Evolutionary conservation across 2,113 vertebrate genomes (phyloP).

Genomic region (Stictonetta naevosa): DNA sequence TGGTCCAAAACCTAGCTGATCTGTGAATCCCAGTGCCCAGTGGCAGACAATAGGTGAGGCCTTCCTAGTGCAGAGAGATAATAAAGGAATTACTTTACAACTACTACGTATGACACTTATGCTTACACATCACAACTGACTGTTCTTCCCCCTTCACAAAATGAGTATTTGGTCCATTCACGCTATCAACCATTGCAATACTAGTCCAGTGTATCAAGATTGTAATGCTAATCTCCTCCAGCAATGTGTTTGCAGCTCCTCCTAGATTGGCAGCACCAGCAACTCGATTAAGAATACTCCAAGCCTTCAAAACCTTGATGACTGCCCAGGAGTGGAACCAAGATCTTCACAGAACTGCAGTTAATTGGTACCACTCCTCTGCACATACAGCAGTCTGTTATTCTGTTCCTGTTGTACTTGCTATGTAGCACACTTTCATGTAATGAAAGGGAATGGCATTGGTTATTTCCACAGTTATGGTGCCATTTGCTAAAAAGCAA

Average conservation of each 20-base stretch:
- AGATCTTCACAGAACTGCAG: neutral
- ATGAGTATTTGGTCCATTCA: neutral
- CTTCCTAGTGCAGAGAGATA: neutral
- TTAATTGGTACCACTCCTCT: neutral
- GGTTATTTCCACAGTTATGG: neutral
- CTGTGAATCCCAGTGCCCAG: neutral
- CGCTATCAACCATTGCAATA: neutral
- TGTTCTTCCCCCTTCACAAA: neutral
- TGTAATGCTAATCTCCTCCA: neutral
- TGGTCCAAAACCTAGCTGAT: neutral
- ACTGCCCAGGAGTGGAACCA: neutral
- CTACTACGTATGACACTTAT: neutral
- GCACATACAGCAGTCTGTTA: neutral
- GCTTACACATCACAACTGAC: neutral
- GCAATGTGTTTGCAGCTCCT: neutral
- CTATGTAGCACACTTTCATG: accelerated
- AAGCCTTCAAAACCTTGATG: neutral
- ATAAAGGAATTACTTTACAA: neutral
- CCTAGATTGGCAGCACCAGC: neutral
- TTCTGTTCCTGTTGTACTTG: neutral
- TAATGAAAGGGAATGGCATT: neutral
- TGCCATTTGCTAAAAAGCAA: neutral
- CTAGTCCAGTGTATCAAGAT: neutral
- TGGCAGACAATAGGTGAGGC: neutral
- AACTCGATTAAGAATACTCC: neutral